Percentiles rank a stretch among this genome's conserved stretches.
Evolutionary conservation across 2,113 vertebrate species (phyloP).

Genomic region (Takifugu flavidus): DNA sequence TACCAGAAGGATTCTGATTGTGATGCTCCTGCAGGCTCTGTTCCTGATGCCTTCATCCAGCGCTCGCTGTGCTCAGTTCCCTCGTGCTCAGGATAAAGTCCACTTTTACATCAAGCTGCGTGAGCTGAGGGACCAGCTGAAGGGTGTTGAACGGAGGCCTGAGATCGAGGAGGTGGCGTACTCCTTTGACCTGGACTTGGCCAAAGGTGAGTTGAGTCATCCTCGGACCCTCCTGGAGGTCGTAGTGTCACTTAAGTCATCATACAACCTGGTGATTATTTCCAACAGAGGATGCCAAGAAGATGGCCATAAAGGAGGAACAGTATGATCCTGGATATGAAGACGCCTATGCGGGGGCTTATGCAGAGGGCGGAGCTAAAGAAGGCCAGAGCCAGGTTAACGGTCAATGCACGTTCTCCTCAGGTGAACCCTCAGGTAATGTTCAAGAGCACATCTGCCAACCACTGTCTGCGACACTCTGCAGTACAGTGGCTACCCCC

Average conservation of each 20-base stretch:
- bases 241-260: not conserved
- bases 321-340: conserved; percentile 95
- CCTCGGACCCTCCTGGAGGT: not conserved
- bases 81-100: conserved; percentile 97
- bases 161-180: conserved; percentile 90
- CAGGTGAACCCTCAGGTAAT: conserved; percentile 77
- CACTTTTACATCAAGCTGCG: conserved; percentile 97
- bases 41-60: conserved; percentile 98
- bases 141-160: conserved; percentile 70
- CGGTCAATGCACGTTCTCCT: conserved; percentile 77
- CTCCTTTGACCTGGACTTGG: conserved; percentile 84
- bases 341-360: conserved; percentile 85
- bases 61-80: conserved; percentile 96
- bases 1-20: not conserved
- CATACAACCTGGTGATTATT: not conserved
- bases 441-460: not conserved
- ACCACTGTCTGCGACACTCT: no score
- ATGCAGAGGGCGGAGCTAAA: conserved; percentile 64
- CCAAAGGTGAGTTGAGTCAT: conserved; percentile 81
- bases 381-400: conserved; percentile 46
- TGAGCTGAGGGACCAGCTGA: conserved; percentile 90
- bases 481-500: no score
- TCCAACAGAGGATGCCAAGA: conserved; percentile 89
- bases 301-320: conserved; percentile 95
- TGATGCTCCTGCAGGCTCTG: conserved; percentile 76